Conservation (phyloP, 2,113 vertebrate genomes). For the Blennius ocellaris region DNA sequence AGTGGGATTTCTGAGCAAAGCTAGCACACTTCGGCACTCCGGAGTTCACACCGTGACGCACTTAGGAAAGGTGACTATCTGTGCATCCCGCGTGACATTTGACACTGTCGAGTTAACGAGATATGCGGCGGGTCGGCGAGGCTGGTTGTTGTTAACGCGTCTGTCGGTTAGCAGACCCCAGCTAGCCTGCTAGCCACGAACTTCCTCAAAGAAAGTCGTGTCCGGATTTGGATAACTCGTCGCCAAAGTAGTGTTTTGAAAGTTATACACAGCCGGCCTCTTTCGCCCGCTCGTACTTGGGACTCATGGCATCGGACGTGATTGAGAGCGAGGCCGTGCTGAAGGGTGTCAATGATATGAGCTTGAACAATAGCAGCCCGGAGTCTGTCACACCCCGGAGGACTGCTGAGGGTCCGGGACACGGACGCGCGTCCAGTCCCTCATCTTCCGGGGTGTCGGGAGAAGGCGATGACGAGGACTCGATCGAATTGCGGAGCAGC, state of each 20-base stretch:
- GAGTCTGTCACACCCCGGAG: slow-evolving; percentile 77
- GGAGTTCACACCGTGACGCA: slow-evolving; percentile 38
- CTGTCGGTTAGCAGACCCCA: slow-evolving; percentile 4
- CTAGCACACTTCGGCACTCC: slow-evolving; percentile 19
- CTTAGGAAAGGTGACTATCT: slow-evolving; percentile 37
- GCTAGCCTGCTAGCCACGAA: slow-evolving; percentile 55
- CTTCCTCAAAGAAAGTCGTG: slow-evolving; percentile 48
- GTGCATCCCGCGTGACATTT: slow-evolving; percentile 21
- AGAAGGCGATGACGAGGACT: slow-evolving; percentile 53
- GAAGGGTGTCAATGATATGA: slow-evolving; percentile 60
- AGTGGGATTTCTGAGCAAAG: slow-evolving; percentile 45
- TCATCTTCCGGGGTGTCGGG: slow-evolving; percentile 71
- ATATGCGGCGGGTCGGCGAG: slow-evolving; percentile 35
- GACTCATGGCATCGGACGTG: slow-evolving; percentile 79
- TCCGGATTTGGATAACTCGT: neutral
- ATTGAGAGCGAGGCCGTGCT: slow-evolving; percentile 66
- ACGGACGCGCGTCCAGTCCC: slow-evolving; percentile 57
- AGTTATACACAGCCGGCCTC: neutral
- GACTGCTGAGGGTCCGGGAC: slow-evolving; percentile 50
- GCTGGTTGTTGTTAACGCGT: slow-evolving; percentile 45
- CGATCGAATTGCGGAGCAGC: slow-evolving; percentile 35
- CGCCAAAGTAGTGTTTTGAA: neutral
- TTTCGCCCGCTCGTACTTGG: slow-evolving; percentile 5
- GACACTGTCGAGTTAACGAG: slow-evolving; percentile 17
- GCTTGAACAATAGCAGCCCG: slow-evolving; percentile 69